A percentile compares a stretch with the other conserved stretches of the same genome.
phyloP scores from a whole-genome alignment of 2,888 invertebrate genomes.

The Diarsia dahlii region DNA sequence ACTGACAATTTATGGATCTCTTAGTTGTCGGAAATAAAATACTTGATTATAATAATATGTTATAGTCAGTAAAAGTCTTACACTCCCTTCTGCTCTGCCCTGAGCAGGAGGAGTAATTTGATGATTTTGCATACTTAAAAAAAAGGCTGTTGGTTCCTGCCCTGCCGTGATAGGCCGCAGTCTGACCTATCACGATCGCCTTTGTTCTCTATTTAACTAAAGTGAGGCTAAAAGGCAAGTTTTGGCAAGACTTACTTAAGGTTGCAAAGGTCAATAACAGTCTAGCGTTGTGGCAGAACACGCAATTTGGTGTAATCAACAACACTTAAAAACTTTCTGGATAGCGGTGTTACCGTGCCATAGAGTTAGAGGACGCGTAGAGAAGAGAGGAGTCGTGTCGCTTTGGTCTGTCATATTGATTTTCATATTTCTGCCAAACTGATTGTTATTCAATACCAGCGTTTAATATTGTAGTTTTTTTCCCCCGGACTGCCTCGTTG shows the following conservation, averaged over 20 bases:
- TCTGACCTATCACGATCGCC: slow-evolving; percentile 21
- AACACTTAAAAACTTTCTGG: not conserved
- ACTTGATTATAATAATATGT: no score
- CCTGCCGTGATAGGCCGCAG: not conserved
- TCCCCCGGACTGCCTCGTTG: no score
- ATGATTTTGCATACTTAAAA: no score
- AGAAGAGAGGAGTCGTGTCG: not conserved
- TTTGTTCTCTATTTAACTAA: slow-evolving; percentile 4
- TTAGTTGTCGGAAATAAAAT: no score
- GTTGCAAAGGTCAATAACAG: slow-evolving; percentile 3
- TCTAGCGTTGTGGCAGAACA: slow-evolving; percentile 12
- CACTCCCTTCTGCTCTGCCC: no score
- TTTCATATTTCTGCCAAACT: not conserved
- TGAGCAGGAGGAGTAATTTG: no score
- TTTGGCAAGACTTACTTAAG: not conserved
- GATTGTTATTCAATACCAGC: not conserved
- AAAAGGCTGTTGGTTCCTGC: slow-evolving; percentile 20
- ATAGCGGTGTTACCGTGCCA: not conserved
- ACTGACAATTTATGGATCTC: no score
- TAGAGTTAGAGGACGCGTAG: not conserved
- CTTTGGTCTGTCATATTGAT: not conserved
- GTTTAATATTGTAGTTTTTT: not conserved
- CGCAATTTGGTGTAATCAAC: not conserved
- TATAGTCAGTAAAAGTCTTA: no score
- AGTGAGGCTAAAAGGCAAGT: slow-evolving; percentile 1